Conservation (phyloP, 1,140 invertebrate genomes). For the Pseudachorutes palmiensis region DNA sequence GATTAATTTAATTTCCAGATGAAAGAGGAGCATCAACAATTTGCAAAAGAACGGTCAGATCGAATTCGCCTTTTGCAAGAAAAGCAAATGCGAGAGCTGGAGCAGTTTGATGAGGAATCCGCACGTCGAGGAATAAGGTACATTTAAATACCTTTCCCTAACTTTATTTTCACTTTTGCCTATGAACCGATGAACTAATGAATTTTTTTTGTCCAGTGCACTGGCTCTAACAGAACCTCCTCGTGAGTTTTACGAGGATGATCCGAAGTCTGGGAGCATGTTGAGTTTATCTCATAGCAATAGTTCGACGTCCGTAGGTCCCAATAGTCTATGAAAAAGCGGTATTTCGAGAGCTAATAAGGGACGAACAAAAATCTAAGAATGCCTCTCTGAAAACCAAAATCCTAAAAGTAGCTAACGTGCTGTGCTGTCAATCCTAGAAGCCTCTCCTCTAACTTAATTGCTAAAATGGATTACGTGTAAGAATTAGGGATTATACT, state of each 20-base stretch:
- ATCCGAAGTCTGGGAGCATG: constrained; percentile 85
- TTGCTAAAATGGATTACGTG: too few relatives aligned
- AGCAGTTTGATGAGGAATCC: constrained; percentile 91
- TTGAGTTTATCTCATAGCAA: constrained; percentile 87
- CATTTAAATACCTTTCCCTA: constrained; percentile 18
- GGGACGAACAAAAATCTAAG: too few relatives aligned
- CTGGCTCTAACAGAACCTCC: constrained; percentile 82
- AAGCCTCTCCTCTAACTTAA: too few relatives aligned
- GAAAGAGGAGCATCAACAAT: constrained; percentile 81
- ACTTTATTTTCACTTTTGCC: constrained; percentile 16
- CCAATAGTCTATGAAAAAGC: constrained; percentile 56
- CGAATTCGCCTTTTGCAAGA: constrained; percentile 78
- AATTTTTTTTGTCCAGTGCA: constrained; percentile 62
- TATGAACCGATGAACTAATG: too few relatives aligned
- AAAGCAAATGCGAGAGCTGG: constrained; percentile 77
- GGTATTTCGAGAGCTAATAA: background rate
- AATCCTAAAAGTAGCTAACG: too few relatives aligned
- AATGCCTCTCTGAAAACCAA: too few relatives aligned
- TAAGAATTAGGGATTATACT: too few relatives aligned
- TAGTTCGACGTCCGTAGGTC: constrained; percentile 78
- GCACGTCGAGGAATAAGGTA: constrained; percentile 82
- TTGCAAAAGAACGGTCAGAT: constrained; percentile 79
- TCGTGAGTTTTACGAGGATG: constrained; percentile 75
- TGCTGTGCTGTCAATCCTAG: too few relatives aligned
- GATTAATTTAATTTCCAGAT: constrained; percentile 57